A percentile compares a stretch with the other conserved stretches of the same genome.
Conservation (phyloP, 2,888 invertebrate genomes). For the Trilocha varians region DNA sequence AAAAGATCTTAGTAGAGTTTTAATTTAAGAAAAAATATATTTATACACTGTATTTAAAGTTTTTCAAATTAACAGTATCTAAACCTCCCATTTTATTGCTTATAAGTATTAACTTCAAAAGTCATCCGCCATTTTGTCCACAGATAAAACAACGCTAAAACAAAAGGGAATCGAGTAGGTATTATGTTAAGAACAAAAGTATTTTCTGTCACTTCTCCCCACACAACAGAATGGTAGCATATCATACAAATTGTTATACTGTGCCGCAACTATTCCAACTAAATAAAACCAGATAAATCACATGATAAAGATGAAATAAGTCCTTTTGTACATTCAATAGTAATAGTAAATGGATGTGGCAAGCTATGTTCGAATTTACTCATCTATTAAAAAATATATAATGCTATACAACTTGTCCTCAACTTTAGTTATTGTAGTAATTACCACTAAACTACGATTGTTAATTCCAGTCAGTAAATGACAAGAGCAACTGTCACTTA, state of each 20-base stretch:
- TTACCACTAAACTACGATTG: too few relatives aligned
- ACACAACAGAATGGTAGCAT: conserved; percentile 21
- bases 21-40: too few relatives aligned
- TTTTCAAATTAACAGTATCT: too few relatives aligned
- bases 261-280: conserved; percentile 21
- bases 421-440: too few relatives aligned
- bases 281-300: conserved; percentile 54
- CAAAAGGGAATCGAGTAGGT: conserved; percentile 8
- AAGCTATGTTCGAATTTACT: background rate
- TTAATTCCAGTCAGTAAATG: too few relatives aligned
- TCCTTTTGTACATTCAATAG: conserved; percentile 12
- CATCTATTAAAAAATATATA: too few relatives aligned
- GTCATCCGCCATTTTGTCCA: background rate
- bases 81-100: too few relatives aligned
- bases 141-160: background rate
- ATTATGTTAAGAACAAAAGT: conserved; percentile 10
- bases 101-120: too few relatives aligned
- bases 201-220: conserved; percentile 22
- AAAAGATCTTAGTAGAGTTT: too few relatives aligned
- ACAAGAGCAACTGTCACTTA: too few relatives aligned
- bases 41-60: too few relatives aligned
- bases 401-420: too few relatives aligned
- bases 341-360: conserved; percentile 18
- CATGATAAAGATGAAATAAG: conserved; percentile 51
- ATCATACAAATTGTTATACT: conserved; percentile 39